Evolutionary conservation across 37 sponge, comb jelly and placozoan species (phyloP).

Genomic region (Agelas oroides): DNA sequence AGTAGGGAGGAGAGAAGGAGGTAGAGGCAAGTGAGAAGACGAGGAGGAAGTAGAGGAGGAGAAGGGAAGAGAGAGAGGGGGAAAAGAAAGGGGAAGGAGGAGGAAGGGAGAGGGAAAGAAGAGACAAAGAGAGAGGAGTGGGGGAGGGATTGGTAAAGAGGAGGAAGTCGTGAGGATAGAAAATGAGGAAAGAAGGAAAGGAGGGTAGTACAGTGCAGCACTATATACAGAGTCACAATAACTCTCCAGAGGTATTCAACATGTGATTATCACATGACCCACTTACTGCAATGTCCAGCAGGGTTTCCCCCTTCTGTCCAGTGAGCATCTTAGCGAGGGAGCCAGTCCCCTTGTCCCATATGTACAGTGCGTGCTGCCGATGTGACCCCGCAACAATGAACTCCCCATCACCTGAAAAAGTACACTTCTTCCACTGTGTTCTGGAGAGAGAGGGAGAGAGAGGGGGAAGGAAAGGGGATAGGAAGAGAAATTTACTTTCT

Average conservation of each 20-base stretch:
- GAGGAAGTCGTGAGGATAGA: not conserved
- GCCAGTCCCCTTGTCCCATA: conserved; percentile 95
- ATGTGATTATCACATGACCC: too few relatives aligned
- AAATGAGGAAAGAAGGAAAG: not conserved
- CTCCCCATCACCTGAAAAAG: conserved; percentile 96
- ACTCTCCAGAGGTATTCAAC: too few relatives aligned
- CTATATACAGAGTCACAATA: not conserved
- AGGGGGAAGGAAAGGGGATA: not conserved
- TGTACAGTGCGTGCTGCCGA: conserved; percentile 94
- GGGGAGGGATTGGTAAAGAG: not conserved
- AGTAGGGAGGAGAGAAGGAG: too few relatives aligned
- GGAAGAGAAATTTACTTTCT: too few relatives aligned
- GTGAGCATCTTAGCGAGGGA: conserved; percentile 97
- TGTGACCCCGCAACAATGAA: conserved; percentile 94
- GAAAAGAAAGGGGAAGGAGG: too few relatives aligned
- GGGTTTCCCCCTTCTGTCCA: conserved; percentile 97
- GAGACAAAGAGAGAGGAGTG: too few relatives aligned
- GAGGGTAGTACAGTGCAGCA: too few relatives aligned
- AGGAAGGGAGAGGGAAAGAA: too few relatives aligned
- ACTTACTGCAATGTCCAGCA: conserved; percentile 89
- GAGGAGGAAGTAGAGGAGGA: too few relatives aligned
- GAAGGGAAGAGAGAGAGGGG: too few relatives aligned
- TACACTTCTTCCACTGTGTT: conserved; percentile 96
- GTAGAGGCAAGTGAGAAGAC: too few relatives aligned
- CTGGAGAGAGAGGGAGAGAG: too few relatives aligned